Conservation (phyloP, 2,113 vertebrate genomes). For the Budorcas taxicolor region DNA sequence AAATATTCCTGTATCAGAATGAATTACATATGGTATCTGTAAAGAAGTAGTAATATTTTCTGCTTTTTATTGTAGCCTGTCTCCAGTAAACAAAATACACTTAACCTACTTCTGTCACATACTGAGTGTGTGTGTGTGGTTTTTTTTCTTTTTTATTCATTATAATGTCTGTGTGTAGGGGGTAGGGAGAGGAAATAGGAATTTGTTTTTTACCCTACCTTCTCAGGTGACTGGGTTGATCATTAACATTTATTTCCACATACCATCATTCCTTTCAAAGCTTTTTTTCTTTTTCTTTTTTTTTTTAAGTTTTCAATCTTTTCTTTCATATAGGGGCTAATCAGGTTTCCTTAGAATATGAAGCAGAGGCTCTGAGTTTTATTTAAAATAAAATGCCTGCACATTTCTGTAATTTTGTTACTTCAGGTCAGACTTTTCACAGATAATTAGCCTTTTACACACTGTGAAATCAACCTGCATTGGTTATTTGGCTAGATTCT, state of each 20-base stretch:
- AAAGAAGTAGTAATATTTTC: conserved; percentile 86
- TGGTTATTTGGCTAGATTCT: conserved; percentile 88
- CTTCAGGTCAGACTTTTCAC: conserved; percentile 87
- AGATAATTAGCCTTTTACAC: conserved; percentile 90
- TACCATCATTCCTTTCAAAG: neutral
- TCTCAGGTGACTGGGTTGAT: conserved; percentile 66
- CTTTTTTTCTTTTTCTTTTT: conserved; percentile 53
- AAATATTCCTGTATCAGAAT: conserved; percentile 89
- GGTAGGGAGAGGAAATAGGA: neutral
- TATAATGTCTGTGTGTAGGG: conserved; percentile 19
- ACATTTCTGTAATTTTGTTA: conserved; percentile 85
- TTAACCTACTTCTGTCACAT: conserved; percentile 86
- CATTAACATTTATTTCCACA: conserved; percentile 63
- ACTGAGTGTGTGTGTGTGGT: neutral
- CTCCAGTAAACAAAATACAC: conserved; percentile 87
- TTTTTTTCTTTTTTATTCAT: neutral
- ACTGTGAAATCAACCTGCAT: conserved; percentile 88
- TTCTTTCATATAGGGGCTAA: conserved; percentile 60
- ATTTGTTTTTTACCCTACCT: conserved; percentile 60
- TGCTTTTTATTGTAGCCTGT: conserved; percentile 83
- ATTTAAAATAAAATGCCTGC: conserved; percentile 85
- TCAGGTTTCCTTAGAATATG: conserved; percentile 70
- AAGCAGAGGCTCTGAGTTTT: conserved; percentile 79
- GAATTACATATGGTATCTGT: conserved; percentile 87
- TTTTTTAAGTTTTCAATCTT: conserved; percentile 68